Conservation (phyloP, 2,888 invertebrate species). For the Lochmaea crataegi region DNA sequence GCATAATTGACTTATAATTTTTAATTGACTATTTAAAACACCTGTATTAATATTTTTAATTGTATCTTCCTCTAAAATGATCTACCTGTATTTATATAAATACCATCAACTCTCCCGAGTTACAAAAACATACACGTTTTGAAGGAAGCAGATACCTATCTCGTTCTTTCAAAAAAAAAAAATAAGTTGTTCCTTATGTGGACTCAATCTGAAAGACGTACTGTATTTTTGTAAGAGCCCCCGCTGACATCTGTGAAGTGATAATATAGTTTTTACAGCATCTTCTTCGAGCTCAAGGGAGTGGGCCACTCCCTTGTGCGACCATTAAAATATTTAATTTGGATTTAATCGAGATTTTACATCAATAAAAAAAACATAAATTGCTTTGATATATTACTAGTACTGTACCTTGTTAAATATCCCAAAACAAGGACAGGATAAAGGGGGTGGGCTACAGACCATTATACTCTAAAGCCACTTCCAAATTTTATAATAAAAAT, state of each 20-base stretch:
- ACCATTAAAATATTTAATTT: constrained; percentile 62
- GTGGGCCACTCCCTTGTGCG: constrained; percentile 54
- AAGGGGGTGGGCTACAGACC: background rate
- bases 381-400: constrained; percentile 56
- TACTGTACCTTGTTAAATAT: constrained; percentile 10
- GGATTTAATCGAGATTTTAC: constrained; percentile 63
- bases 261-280: constrained; percentile 63
- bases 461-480: background rate
- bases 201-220: constrained; percentile 37
- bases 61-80: background rate
- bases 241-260: constrained; percentile 60
- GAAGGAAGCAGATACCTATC: constrained; percentile 19
- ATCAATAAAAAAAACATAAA: constrained; percentile 63
- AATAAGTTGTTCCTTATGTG: constrained; percentile 21
- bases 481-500: no score
- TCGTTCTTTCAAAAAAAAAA: constrained; percentile 4
- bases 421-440: constrained; percentile 1
- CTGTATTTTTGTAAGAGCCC: constrained; percentile 60
- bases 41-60: background rate
- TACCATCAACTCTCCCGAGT: background rate
- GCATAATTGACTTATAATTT: no score
- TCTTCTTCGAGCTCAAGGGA: constrained; percentile 56
- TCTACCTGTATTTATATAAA: constrained; percentile 7
- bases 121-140: constrained; percentile 11
- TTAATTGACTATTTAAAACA: no score